Percentiles rank a stretch among this genome's conserved stretches.
phyloP scores from a whole-genome alignment of 2,113 vertebrate species.

The Oncorhynchus mykiss region DNA sequence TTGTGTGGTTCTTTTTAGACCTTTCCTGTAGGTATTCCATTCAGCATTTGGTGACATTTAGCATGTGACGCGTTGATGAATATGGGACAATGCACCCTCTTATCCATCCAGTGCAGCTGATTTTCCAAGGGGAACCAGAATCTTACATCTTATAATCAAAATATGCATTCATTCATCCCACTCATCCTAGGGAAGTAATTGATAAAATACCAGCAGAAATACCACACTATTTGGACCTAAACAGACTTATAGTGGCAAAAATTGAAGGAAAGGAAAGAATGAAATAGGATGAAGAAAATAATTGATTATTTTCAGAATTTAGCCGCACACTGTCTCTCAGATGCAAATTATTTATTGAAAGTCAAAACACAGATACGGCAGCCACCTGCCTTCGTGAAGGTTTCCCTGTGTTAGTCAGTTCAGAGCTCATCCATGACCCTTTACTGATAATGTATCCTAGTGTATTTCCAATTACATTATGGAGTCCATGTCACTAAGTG shows the following conservation, averaged over 20 bases:
- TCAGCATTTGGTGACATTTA: constrained; percentile 9
- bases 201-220: neutral
- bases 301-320: neutral
- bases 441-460: too few relatives aligned
- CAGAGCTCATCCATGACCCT: too few relatives aligned
- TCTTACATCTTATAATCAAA: constrained; percentile 5
- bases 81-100: neutral
- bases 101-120: constrained; percentile 5
- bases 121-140: constrained; percentile 2
- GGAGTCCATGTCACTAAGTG: neutral
- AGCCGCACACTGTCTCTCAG: neutral
- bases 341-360: neutral
- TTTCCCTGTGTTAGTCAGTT: too few relatives aligned
- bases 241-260: neutral
- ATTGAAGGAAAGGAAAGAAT: neutral
- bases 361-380: too few relatives aligned
- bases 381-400: too few relatives aligned
- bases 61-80: neutral
- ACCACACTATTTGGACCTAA: neutral
- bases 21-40: neutral
- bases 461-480: neutral
- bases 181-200: constrained; percentile 5
- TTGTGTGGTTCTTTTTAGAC: neutral
- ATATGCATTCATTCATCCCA: constrained; percentile 11
- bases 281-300: neutral